Evolutionary conservation across 2,797 vertebrate species (phyloP).

Genomic region (Rhinogobio ventralis): DNA sequence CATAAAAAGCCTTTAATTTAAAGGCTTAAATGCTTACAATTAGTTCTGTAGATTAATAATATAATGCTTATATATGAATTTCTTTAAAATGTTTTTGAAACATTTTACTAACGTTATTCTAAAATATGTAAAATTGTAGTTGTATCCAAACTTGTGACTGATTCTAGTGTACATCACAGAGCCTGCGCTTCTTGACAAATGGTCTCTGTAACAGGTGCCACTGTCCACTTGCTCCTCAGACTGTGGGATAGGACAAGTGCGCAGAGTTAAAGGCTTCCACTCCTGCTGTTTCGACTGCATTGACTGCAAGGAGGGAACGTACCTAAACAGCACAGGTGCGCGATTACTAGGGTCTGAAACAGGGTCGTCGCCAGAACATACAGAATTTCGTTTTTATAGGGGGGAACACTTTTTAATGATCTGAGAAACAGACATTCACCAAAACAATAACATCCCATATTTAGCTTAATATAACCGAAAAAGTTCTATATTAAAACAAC

Average conservation of each 20-base stretch:
- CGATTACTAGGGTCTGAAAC: not conserved
- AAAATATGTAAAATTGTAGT: not conserved
- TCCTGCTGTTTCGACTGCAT: constrained; percentile 93
- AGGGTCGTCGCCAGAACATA: too few relatives aligned
- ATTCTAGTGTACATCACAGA: not conserved
- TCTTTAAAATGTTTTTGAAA: not conserved
- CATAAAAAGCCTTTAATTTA: not conserved
- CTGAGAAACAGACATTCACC: too few relatives aligned
- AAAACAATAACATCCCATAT: too few relatives aligned
- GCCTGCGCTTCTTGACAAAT: not conserved
- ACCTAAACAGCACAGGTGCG: constrained; percentile 77
- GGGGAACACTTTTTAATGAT: too few relatives aligned
- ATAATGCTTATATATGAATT: not conserved
- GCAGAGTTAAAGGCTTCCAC: constrained; percentile 86
- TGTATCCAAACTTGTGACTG: not conserved
- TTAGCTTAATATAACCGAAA: too few relatives aligned
- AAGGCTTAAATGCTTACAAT: not conserved
- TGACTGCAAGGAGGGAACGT: constrained; percentile 85
- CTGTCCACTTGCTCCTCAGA: constrained; percentile 82
- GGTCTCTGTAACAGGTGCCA: constrained; percentile 77
- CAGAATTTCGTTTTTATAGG: too few relatives aligned
- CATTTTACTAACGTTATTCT: too few relatives aligned
- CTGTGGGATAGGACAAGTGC: constrained; percentile 83
- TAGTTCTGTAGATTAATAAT: not conserved
- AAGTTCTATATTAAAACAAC: too few relatives aligned